Evolutionary conservation across 1,140 invertebrate species (phyloP), one percentile per base, ranked within the genome.

Genomic region (Chlorops oryzae): DNA sequence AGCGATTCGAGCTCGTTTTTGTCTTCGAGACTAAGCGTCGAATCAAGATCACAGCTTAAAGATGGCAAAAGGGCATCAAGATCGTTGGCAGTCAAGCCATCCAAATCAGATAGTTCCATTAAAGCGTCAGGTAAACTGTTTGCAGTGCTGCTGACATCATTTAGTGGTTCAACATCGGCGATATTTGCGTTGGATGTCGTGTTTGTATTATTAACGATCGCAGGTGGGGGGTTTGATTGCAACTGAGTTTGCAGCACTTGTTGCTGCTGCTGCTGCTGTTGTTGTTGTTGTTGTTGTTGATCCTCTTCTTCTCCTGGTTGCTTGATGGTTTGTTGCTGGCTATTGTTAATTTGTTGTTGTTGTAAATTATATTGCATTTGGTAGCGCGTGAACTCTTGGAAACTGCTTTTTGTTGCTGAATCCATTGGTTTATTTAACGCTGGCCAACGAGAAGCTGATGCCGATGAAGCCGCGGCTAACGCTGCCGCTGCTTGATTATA

Each of bases 11-110:
- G 58, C 43, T 70, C 66, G 42, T 71, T 65, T 57, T 74, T 75
- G 51, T 72, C 59, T 53, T 79, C 78, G 13, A 80, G 65, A 58
- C 78, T 78, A 10, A 78, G 72, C 20, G 68, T 59, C 39, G 64
- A 70, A 52, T 74, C 73, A 24, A 80, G 68, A 65, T 80, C 78
- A 50, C 72, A 77, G 61, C 67, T 73, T 12, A 82, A 65, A 28
- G 76, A 78, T 13, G 81, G 81, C 55, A 83, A 63, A 61, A 84
- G 64, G 54, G 80, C 78, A 51, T 84, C 82, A 39, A 84, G 73
- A 57, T 83, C 82, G 54, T 75, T 75, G 23, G 73, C 66, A 41
- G 75, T 76, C 34, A 78, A 51, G 38, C 75, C 75, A 44, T 77
- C 76, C 25, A 78, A 56, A 47, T 74, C 68, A 18, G 67, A 67